A percentile compares a stretch with the other conserved stretches of the same genome.
phyloP scores from a whole-genome alignment of 2,888 invertebrate species.

The Drosophila recens region DNA sequence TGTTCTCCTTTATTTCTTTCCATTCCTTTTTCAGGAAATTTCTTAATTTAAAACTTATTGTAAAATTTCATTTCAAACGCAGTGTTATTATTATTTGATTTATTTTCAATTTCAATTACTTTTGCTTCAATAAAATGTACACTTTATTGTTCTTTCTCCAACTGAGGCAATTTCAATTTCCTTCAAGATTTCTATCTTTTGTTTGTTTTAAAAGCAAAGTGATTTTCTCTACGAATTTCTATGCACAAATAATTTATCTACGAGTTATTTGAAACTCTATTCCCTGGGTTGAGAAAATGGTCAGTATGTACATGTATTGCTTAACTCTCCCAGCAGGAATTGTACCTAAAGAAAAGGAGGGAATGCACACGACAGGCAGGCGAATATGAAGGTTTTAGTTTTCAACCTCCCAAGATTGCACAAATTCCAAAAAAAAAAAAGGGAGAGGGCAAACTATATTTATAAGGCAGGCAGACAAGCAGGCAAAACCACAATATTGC shows the following conservation, averaged over 20 bases:
- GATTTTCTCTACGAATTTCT: slow-evolving; percentile 2
- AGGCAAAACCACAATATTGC: slow-evolving; percentile 45
- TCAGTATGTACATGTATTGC: not conserved
- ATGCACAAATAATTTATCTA: slow-evolving; percentile 20
- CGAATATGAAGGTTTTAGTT: not conserved
- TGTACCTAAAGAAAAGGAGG: not conserved
- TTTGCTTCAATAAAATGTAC: not conserved
- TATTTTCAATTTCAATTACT: not conserved
- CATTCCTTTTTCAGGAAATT: not conserved
- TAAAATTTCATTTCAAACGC: not conserved
- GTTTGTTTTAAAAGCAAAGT: slow-evolving; percentile 17
- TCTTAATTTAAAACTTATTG: not conserved
- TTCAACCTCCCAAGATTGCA: slow-evolving; percentile 15
- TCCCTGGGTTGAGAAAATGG: not conserved
- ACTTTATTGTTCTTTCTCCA: not conserved
- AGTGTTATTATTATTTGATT: not conserved
- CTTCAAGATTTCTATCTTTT: slow-evolving; percentile 4
- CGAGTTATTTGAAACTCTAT: slow-evolving; percentile 6
- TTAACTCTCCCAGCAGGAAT: not conserved
- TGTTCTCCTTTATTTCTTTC: not conserved
- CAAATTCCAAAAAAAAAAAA: slow-evolving; percentile 14
- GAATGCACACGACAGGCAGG: not conserved
- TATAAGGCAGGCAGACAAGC: slow-evolving; percentile 3
- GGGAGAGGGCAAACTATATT: slow-evolving; percentile 1
- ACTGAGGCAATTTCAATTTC: slow-evolving; percentile 13